Conservation (phyloP, 2,888 invertebrate genomes). For the Orthosia incerta region DNA sequence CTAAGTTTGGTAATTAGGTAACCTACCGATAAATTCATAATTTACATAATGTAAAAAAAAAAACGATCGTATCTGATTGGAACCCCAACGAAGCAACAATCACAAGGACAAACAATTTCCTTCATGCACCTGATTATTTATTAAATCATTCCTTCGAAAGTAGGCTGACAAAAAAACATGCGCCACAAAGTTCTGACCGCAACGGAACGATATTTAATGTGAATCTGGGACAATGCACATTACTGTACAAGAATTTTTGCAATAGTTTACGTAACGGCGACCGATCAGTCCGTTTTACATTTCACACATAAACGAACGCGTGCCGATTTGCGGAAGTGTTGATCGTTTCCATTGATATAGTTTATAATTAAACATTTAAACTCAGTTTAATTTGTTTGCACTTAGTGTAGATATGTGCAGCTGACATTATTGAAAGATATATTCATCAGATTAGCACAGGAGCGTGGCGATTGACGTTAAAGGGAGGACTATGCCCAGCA, state of each 20-base stretch:
- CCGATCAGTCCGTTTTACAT: slow-evolving; percentile 70
- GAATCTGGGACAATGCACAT: slow-evolving; percentile 71
- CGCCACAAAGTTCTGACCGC: slow-evolving; percentile 68
- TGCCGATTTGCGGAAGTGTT: slow-evolving; percentile 66
- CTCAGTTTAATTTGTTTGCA: neutral
- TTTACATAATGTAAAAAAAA: too few relatives aligned
- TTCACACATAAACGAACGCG: slow-evolving; percentile 66
- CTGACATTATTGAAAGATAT: too few relatives aligned
- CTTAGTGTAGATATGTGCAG: too few relatives aligned
- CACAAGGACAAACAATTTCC: slow-evolving; percentile 4
- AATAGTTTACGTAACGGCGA: slow-evolving; percentile 71
- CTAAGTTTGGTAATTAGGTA: too few relatives aligned
- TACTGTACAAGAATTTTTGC: slow-evolving; percentile 69
- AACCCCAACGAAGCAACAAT: neutral
- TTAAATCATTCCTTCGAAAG: slow-evolving; percentile 52
- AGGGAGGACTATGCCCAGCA: neutral
- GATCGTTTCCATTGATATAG: slow-evolving; percentile 34
- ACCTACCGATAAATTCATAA: too few relatives aligned
- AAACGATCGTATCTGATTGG: neutral
- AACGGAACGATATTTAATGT: slow-evolving; percentile 70
- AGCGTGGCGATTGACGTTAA: neutral
- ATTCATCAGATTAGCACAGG: neutral
- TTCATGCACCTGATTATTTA: slow-evolving; percentile 11
- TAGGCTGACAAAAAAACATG: slow-evolving; percentile 62
- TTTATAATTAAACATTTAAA: neutral